Conservation (phyloP, 2,113 vertebrate species). For the Triplophysa dalaica region DNA sequence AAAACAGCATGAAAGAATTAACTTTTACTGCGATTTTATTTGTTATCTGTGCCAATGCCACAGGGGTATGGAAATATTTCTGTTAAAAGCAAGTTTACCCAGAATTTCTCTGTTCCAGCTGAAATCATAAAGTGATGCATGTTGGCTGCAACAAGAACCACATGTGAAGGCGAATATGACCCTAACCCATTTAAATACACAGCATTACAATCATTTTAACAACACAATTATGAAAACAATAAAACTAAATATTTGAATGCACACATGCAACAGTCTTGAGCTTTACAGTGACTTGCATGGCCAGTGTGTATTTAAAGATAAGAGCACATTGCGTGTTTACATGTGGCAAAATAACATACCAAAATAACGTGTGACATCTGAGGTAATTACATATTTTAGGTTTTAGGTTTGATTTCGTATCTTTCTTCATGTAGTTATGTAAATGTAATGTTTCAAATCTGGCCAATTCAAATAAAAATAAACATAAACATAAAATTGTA, state of each 20-base stretch:
- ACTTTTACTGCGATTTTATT: not conserved
- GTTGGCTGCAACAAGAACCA: slow-evolving; percentile 63
- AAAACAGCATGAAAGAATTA: not conserved
- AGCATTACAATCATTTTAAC: slow-evolving; percentile 32
- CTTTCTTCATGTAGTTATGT: too few species aligned
- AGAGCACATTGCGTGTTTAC: not conserved
- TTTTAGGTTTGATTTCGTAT: not conserved
- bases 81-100: slow-evolving; percentile 50
- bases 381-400: not conserved
- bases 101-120: slow-evolving; percentile 77
- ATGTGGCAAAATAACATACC: too few species aligned
- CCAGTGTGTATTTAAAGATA: not conserved
- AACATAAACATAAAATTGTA: too few species aligned
- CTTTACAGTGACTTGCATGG: too few species aligned
- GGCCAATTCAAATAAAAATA: too few species aligned
- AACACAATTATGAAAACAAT: slow-evolving; percentile 14
- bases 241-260: not conserved
- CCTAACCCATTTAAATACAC: slow-evolving; percentile 53
- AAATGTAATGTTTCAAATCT: too few species aligned
- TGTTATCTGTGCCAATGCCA: slow-evolving; percentile 43
- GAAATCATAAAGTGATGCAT: slow-evolving; percentile 72
- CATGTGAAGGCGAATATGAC: slow-evolving; percentile 68
- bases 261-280: slow-evolving; percentile 40
- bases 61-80: slow-evolving; percentile 36
- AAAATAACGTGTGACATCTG: slow-evolving; percentile 6